These are phyloP conservation scores for Callionymus lyra DNA, from an alignment of 2,113 vertebrate genomes.

Conservation along the genomic window DNA sequence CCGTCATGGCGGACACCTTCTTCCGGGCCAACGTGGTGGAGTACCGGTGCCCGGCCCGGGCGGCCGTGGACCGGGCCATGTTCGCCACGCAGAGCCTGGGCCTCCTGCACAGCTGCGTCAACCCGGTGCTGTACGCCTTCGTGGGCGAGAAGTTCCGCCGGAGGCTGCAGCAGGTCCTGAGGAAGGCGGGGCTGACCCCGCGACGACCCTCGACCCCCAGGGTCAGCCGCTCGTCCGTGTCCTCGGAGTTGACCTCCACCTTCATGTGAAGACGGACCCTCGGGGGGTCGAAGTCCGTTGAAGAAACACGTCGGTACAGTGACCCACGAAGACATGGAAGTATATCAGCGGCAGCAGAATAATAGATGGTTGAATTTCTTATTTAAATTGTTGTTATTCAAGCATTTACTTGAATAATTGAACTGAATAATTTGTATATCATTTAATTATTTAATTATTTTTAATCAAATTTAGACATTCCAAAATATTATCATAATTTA, in stretches of 20 bases:
- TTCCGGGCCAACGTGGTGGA: constrained; percentile 41
- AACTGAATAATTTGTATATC: no score
- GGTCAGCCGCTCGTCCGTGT: constrained; percentile 42
- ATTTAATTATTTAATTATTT: no score
- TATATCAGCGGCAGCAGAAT: no score
- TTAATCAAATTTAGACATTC: no score
- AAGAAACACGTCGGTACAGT: no score
- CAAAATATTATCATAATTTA: no score
- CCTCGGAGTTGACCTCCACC: constrained; percentile 47
- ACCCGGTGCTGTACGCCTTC: constrained; percentile 67
- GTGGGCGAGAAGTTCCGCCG: constrained; percentile 62
- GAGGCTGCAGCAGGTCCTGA: constrained; percentile 26
- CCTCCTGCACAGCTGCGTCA: constrained; percentile 64
- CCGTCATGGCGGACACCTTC: constrained; percentile 52
- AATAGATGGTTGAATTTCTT: no score
- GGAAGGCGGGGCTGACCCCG: constrained; percentile 14
- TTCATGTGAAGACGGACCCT: constrained; percentile 42
- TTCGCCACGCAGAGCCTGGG: constrained; percentile 56
- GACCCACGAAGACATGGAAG: no score
- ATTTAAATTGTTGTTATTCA: no score
- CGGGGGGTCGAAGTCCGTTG: no score
- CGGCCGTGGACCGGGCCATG: constrained; percentile 41
- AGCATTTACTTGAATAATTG: no score
- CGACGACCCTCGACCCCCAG: constrained; percentile 6
- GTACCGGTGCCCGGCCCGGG: constrained; percentile 32